Conservation (phyloP, 2,113 vertebrate genomes). For the Calidris pygmaea region DNA sequence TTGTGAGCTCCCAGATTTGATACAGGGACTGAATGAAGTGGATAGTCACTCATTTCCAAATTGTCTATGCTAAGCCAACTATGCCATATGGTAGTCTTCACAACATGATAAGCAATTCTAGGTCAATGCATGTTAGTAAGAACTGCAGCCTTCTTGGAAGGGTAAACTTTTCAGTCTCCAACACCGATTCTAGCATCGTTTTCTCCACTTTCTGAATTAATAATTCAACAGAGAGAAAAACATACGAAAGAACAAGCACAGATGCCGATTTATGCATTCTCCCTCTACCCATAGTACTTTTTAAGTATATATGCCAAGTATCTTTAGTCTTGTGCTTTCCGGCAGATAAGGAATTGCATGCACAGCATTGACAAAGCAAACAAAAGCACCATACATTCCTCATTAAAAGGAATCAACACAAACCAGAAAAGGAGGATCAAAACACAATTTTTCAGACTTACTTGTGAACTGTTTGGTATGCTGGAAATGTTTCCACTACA, state of each 20-base stretch:
- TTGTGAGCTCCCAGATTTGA: background rate
- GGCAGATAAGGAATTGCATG: background rate
- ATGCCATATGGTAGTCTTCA: background rate
- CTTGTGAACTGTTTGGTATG: background rate
- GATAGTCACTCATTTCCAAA: background rate
- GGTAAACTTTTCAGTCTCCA: background rate
- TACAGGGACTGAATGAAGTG: background rate
- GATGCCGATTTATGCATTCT: background rate
- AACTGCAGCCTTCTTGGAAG: background rate
- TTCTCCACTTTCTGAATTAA: background rate
- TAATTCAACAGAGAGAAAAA: background rate
- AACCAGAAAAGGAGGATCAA: background rate
- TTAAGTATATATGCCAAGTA: background rate
- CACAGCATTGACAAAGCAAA: background rate
- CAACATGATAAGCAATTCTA: background rate
- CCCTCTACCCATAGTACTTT: background rate
- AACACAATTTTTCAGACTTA: background rate
- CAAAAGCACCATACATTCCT: background rate
- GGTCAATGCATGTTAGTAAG: background rate
- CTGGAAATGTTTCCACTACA: background rate
- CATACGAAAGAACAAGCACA: background rate
- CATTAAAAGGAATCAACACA: background rate
- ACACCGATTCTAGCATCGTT: background rate
- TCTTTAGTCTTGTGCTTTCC: background rate
- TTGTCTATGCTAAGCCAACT: background rate